These are phyloP conservation scores for Tenebrosternarchus preto DNA, from an alignment of 2,113 vertebrate species.

Conservation along the genomic window DNA sequence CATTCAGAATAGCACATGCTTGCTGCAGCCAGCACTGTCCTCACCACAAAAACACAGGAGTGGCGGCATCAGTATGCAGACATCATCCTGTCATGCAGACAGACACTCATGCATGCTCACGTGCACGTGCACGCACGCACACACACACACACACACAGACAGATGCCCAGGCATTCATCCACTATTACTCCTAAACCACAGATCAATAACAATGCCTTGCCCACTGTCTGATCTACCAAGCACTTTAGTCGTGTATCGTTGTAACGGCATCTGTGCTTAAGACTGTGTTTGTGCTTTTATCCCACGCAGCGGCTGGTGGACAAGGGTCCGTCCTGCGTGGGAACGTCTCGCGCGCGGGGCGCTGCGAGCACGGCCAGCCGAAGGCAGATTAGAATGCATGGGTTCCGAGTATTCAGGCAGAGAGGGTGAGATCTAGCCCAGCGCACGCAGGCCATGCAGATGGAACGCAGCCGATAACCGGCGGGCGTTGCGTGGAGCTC, in stretches of 20 bases:
- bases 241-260: conserved; percentile 19
- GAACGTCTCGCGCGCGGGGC: background rate
- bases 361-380: background rate
- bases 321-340: background rate
- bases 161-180: conserved; percentile 28
- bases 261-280: conserved; percentile 24
- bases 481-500: background rate
- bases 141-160: background rate
- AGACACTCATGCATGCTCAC: background rate
- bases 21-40: conserved; percentile 33
- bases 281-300: conserved; percentile 38
- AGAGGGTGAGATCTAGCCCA: background rate
- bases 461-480: conserved; percentile 1
- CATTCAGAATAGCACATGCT: conserved; percentile 53
- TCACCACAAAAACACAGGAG: conserved; percentile 36
- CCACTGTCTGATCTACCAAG: conserved; percentile 14
- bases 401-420: background rate
- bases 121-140: background rate
- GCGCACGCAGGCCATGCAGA: conserved; percentile 1
- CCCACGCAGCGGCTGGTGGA: background rate
- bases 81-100: conserved; percentile 22
- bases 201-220: conserved; percentile 46
- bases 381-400: background rate
- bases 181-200: conserved; percentile 41
- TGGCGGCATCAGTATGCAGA: conserved; percentile 43